These are phyloP conservation scores for Protophormia terraenovae DNA, from an alignment of 2,888 invertebrate species.

Conservation along the genomic window DNA sequence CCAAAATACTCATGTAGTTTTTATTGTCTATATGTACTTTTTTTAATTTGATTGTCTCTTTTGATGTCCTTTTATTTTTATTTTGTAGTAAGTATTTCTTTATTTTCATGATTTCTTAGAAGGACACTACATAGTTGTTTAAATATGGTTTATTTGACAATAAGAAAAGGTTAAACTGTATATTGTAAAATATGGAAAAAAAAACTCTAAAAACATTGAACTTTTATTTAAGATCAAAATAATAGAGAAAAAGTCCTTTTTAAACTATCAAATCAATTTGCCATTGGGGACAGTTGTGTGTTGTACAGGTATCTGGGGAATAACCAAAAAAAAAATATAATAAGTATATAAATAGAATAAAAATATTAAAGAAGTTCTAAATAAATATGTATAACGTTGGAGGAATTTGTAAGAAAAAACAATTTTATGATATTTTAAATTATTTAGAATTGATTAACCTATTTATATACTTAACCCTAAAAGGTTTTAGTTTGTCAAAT, in stretches of 20 bases:
- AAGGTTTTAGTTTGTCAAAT: too few relatives aligned
- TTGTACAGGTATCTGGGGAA: neutral
- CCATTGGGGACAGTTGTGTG: neutral
- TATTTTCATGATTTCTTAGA: neutral
- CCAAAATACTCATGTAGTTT: neutral
- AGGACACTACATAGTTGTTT: constrained; percentile 19
- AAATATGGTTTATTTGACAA: constrained; percentile 26
- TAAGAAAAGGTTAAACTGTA: constrained; percentile 13
- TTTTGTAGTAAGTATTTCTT: neutral
- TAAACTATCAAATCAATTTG: neutral
- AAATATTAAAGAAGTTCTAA: too few relatives aligned
- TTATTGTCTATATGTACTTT: neutral
- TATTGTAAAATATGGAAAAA: neutral
- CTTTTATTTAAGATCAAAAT: neutral
- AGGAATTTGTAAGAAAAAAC: too few relatives aligned
- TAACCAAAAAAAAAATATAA: neutral
- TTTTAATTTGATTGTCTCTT: constrained; percentile 54
- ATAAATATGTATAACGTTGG: too few relatives aligned
- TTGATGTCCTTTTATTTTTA: constrained; percentile 22
- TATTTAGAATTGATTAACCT: too few relatives aligned
- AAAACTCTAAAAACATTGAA: neutral
- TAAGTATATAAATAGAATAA: too few relatives aligned
- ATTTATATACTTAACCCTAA: too few relatives aligned
- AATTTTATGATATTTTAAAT: too few relatives aligned
- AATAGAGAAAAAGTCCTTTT: neutral